phyloP scores from a whole-genome alignment of 2,113 vertebrate species.

The Cebus imitator region DNA sequence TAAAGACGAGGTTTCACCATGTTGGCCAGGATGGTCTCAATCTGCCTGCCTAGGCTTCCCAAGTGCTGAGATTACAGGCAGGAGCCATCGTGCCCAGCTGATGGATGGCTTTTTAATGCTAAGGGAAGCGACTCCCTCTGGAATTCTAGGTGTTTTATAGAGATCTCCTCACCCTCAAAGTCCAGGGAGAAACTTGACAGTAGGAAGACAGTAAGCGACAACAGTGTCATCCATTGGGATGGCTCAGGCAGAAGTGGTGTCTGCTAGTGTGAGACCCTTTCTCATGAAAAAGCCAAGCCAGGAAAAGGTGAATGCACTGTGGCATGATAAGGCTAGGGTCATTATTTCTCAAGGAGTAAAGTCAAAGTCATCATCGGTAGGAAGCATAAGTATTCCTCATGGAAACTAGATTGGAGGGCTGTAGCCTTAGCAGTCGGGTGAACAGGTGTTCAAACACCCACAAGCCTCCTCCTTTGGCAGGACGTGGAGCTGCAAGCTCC shows the following conservation, averaged over 20 bases:
- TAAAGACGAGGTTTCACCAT: no score
- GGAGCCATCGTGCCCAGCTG: no score
- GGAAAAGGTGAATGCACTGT: neutral
- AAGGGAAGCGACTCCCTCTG: neutral
- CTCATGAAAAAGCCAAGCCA: neutral
- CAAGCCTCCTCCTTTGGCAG: neutral
- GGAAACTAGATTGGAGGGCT: neutral
- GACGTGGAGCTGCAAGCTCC: neutral
- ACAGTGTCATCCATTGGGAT: neutral
- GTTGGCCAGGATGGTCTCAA: no score
- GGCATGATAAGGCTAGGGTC: neutral
- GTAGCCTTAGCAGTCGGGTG: neutral
- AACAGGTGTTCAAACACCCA: neutral
- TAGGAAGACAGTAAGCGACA: neutral
- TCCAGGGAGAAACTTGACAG: neutral
- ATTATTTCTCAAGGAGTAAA: neutral
- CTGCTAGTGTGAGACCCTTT: neutral
- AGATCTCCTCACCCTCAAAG: neutral
- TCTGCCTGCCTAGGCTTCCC: no score
- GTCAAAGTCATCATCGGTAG: neutral
- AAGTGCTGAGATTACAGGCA: no score
- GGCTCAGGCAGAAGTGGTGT: neutral
- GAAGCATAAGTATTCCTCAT: neutral
- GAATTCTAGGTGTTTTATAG: neutral
- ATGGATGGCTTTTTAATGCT: neutral